Base-by-base conservation (phyloP, 2,113 vertebrate species). In the Murina feae region DNA sequence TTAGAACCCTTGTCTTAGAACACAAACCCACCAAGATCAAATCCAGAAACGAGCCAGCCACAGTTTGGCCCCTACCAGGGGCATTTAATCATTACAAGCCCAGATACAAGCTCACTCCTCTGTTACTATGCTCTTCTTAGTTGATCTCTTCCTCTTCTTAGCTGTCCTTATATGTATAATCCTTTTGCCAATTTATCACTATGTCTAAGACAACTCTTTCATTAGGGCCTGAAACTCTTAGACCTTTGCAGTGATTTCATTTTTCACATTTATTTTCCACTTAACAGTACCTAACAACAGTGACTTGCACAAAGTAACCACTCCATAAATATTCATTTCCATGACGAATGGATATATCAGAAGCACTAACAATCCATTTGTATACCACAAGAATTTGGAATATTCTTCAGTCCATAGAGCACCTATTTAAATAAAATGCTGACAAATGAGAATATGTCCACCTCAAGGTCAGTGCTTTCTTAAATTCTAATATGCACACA, bases 231-330 rank as follows among this genome's bases (percentile, higher is more conserved):
- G 55, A 79, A 94, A 89, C 32, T 85, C 58, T 81, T 82, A 89
- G 53, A 91, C 28, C 21, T 93, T 89, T 85, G 28, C 2, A 60
- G 42, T 82, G 37, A 89, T 69, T 92, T 72, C 23, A 90, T 95
- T 81, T 96, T 92, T 94, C 49, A 63, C 53, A 74, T 92, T 87
- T 83, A 23, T 95, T 92, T 91, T 51, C 69, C 32, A 58, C 30
- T 78, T 63, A 75, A 93, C 5, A 79, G 68, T 80, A 44, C 39
- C 37, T 69, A 68, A 71, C 21, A 90, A 89, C 47, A 91, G 37
- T 21, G 49, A 75, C 47, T 84, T 86, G 21, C 39, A 89, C 69
- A 93, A 86, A 82, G 87, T 49, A 72, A 91, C 9, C 78, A 20
- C 37, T 86, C 42, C 42, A 75, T 75, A 92, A 91, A 79, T 87